Evolutionary conservation across 30 jellyfish, hydroid and myxozoan genomes (phyloP).

Genomic region (Sanderia malayensis): DNA sequence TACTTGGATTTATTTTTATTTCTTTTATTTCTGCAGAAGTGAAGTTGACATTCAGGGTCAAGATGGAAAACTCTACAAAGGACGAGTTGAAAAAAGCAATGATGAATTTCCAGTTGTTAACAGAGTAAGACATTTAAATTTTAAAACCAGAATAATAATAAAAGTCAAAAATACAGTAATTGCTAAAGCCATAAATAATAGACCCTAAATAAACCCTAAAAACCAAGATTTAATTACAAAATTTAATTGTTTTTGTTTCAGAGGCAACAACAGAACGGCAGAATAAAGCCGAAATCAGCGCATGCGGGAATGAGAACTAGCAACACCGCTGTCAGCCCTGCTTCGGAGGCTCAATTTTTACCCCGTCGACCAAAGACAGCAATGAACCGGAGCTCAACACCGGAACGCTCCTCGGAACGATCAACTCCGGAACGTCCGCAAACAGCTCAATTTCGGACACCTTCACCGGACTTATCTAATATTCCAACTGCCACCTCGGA

Average conservation of each 20-base stretch:
- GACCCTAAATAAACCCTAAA: no score
- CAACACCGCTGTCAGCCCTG: not conserved
- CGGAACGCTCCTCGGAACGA: not conserved
- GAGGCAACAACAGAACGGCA: not conserved
- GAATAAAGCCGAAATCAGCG: slow-evolving; percentile 5
- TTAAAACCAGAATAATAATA: no score
- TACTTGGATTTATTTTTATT: no score
- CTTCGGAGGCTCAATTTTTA: no score
- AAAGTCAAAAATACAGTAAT: no score
- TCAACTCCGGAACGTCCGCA: not conserved
- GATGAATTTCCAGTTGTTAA: slow-evolving; percentile 52
- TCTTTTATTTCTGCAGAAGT: slow-evolving; percentile 25
- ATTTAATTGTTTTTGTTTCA: no score
- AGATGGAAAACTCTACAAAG: slow-evolving; percentile 75
- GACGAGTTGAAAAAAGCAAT: slow-evolving; percentile 60
- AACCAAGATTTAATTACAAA: no score
- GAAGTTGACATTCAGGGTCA: slow-evolving; percentile 76
- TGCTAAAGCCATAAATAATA: no score
- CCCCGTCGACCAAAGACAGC: slow-evolving; percentile 11
- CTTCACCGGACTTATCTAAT: slow-evolving; percentile 1
- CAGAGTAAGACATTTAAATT: slow-evolving; percentile 4
- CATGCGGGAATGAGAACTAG: not conserved
- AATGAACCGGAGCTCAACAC: not conserved
- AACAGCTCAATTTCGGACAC: slow-evolving; percentile 2
- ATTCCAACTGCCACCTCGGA: not conserved